Conservation (phyloP, 2,113 vertebrate species). For the Siniperca knerii region DNA sequence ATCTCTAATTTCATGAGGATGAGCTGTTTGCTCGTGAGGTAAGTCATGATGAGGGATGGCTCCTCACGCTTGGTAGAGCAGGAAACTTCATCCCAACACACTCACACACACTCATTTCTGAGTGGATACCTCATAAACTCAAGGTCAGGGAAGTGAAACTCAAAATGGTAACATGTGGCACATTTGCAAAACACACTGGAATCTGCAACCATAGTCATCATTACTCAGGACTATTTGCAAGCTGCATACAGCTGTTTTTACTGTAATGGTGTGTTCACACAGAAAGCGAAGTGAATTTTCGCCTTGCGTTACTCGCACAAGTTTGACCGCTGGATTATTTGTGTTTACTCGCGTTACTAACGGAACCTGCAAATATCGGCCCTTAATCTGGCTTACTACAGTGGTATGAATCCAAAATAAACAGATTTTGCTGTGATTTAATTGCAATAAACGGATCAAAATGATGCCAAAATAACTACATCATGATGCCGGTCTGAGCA, state of each 20-base stretch:
- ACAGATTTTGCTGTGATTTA: too few relatives aligned
- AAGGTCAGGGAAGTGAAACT: constrained; percentile 29
- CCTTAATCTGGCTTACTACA: too few relatives aligned
- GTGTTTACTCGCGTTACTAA: too few relatives aligned
- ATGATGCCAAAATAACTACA: too few relatives aligned
- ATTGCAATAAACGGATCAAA: too few relatives aligned
- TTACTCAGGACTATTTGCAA: constrained; percentile 1
- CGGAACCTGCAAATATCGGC: too few relatives aligned
- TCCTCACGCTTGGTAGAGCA: constrained; percentile 32
- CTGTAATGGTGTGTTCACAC: too few relatives aligned
- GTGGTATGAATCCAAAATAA: too few relatives aligned
- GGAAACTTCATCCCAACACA: constrained; percentile 23
- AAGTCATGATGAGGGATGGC: constrained; percentile 44
- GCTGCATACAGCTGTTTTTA: constrained; percentile 14
- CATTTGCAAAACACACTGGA: constrained; percentile 35
- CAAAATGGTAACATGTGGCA: constrained; percentile 30
- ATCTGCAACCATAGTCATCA: constrained; percentile 16
- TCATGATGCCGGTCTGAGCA: too few relatives aligned
- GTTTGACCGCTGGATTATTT: too few relatives aligned
- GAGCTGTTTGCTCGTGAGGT: constrained; percentile 48
- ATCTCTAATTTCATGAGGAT: constrained; percentile 65
- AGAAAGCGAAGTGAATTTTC: too few relatives aligned
- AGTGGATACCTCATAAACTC: constrained; percentile 36
- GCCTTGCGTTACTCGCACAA: too few relatives aligned
- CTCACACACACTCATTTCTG: constrained; percentile 32